Evolutionary conservation across 1,140 invertebrate species (phyloP), one percentile per base, ranked within the genome.

Genomic region (Achroia grisella): DNA sequence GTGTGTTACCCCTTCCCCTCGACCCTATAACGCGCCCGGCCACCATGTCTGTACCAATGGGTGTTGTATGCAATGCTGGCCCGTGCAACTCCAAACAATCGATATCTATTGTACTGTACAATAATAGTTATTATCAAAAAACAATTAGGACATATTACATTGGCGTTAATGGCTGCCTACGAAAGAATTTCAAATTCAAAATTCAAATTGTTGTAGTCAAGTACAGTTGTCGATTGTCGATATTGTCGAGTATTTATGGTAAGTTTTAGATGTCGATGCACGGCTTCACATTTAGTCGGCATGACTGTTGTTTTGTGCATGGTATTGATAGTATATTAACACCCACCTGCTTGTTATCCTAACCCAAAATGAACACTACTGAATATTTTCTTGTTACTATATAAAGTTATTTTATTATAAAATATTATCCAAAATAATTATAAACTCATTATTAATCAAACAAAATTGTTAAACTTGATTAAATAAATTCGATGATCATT

Each of bases 151-250:
- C n/a, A n/a, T n/a, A 41, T 58, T 57, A 56, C 56, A 74, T 82
- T 80, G 77, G 76, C 81, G 71, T 82, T 78, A 81, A 77, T 81
- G 81, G 78, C 71, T 73, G 81, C 77, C 73, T 70, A 58, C 48
- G 76, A 82, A 81, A 77, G 77, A 62, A 61, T 74, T 82, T 71
- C 77, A 56, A 48, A 69, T 72, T 78, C 60, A 70, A 79, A 80
- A 81, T 78, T 78, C 42, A 49, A 46, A 62, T 69, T 17, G 17
- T 51, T 57, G 66, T 76, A 75, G 71, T 62, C 53, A 71, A 81
- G 78, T 85, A 76, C 75, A 81, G 71, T 76, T 81, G 74, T 76
- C 81, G 78, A 85, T 81, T 78, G 66, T 81, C 71, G 73, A 71
- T 80, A 73, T 75, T 67, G 71, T 75, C 62, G 76, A 73, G 63